These are phyloP conservation scores for Sceloporus tristichus DNA, from an alignment of 2,113 vertebrate genomes.

Conservation along the genomic window DNA sequence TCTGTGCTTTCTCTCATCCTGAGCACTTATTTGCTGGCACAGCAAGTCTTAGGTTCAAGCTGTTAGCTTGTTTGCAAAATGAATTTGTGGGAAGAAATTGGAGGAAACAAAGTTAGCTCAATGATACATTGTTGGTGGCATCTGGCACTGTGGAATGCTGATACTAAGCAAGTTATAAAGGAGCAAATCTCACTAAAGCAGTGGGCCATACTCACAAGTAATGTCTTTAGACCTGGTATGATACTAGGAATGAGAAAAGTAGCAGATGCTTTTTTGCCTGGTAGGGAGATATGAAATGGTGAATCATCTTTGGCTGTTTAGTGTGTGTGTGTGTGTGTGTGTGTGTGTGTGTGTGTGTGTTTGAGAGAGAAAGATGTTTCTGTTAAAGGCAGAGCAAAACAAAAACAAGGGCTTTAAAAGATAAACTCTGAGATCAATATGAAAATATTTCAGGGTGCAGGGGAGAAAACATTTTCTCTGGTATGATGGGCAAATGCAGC, in stretches of 20 bases:
- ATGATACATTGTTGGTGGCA: constrained; percentile 13
- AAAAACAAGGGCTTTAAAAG: not conserved
- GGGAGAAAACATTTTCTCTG: not conserved
- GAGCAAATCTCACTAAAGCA: not conserved
- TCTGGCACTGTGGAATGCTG: not conserved
- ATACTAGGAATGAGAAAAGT: not conserved
- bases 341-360: too few species aligned
- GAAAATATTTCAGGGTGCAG: not conserved
- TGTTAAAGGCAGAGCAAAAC: not conserved
- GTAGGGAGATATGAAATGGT: not conserved
- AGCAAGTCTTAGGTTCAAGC: constrained; percentile 30
- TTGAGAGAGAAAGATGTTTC: not conserved
- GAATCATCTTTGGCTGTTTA: not conserved
- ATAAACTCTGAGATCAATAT: not conserved
- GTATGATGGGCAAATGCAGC: not conserved
- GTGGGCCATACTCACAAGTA: not conserved
- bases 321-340: not conserved
- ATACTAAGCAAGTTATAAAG: not conserved
- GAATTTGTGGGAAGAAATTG: constrained; percentile 15
- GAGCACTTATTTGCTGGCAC: not conserved
- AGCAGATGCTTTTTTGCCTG: not conserved
- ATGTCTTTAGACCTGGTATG: not conserved
- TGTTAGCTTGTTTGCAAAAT: constrained; percentile 34
- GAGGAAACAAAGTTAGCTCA: constrained; percentile 9
- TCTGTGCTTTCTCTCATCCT: not conserved